Evolutionary conservation across 2,888 invertebrate genomes (phyloP).

Genomic region (Zygogramma bicolorata): DNA sequence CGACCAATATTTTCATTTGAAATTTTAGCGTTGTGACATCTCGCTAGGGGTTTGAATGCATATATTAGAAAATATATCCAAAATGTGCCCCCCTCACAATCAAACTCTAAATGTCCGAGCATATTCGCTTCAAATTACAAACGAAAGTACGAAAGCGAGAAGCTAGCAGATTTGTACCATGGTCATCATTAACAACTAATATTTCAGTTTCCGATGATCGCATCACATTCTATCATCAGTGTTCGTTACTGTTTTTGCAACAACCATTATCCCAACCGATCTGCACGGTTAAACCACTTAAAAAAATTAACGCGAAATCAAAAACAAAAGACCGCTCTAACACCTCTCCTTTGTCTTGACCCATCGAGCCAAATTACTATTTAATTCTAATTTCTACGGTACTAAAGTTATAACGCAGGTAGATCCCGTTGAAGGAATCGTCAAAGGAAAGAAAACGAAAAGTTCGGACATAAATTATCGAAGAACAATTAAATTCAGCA

Average conservation of each 20-base stretch:
- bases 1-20: no score
- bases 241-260: neutral
- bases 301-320: neutral
- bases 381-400: conserved; percentile 41
- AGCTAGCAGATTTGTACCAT: no score
- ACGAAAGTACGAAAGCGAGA: no score
- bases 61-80: no score
- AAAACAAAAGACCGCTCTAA: conserved; percentile 21
- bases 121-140: no score
- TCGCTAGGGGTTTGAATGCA: no score
- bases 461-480: conserved; percentile 42
- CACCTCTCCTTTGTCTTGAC: conserved; percentile 19
- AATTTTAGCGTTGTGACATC: no score
- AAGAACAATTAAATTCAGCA: conserved; percentile 45
- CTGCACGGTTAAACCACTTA: neutral
- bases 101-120: no score
- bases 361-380: conserved; percentile 34
- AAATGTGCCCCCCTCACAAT: no score
- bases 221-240: no score
- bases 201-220: no score
- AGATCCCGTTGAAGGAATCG: conserved; percentile 34
- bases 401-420: conserved; percentile 36
- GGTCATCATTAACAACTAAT: no score
- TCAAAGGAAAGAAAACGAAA: conserved; percentile 28
- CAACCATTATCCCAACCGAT: neutral